Evolutionary conservation across 2,113 vertebrate species (phyloP).

Genomic region (Mesitornis unicolor): DNA sequence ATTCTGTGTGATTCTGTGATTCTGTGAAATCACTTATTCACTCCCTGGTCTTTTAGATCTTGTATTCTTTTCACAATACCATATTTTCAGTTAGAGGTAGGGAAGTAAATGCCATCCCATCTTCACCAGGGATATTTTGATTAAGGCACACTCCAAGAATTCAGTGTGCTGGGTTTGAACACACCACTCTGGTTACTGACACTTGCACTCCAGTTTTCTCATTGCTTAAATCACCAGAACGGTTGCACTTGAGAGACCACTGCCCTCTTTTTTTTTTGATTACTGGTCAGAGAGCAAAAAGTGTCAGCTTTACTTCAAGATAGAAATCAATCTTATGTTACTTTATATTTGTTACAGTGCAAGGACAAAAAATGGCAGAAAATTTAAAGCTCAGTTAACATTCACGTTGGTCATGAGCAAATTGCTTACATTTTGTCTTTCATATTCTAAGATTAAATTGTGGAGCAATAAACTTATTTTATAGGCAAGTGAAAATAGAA

Average conservation of each 20-base stretch:
- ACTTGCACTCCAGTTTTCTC: background rate
- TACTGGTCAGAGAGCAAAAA: background rate
- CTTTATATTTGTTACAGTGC: background rate
- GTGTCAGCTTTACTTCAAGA: background rate
- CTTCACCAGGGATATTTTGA: background rate
- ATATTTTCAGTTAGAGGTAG: background rate
- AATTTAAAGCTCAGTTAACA: background rate
- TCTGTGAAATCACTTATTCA: background rate
- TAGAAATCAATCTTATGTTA: background rate
- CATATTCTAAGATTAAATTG: background rate
- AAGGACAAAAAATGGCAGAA: background rate
- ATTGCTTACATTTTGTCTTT: background rate
- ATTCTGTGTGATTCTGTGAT: too few species aligned
- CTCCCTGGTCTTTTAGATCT: background rate
- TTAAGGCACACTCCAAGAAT: background rate
- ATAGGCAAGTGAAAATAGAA: background rate
- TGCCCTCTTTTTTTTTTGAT: background rate
- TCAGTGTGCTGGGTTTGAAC: background rate
- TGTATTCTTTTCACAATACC: background rate
- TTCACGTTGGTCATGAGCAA: background rate
- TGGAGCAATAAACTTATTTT: background rate
- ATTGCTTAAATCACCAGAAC: background rate
- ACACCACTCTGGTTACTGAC: fast-evolving
- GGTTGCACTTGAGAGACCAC: background rate
- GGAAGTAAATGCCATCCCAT: background rate